Evolutionary conservation across 2,888 invertebrate genomes (phyloP).

Genomic region (Cosmia trapezina): DNA sequence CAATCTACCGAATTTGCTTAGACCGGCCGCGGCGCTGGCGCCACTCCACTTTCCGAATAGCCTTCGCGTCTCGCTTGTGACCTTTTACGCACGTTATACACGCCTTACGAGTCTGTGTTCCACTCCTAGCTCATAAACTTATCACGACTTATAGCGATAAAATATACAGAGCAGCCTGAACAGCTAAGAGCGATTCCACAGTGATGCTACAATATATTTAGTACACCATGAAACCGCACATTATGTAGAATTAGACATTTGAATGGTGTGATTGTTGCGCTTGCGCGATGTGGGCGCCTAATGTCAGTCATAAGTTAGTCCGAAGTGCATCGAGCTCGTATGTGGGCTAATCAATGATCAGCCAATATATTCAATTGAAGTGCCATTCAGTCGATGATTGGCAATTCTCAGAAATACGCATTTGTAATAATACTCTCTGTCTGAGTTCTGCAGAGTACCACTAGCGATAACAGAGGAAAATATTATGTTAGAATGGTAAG

Average conservation of each 20-base stretch:
- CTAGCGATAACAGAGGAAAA: conserved; percentile 31
- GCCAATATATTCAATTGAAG: conserved; percentile 66
- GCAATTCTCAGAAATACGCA: conserved; percentile 55
- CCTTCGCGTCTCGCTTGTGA: conserved; percentile 89
- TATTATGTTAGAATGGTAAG: conserved; percentile 10
- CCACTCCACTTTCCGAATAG: conserved; percentile 89
- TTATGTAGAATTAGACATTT: conserved; percentile 42
- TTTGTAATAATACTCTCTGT: conserved; percentile 49
- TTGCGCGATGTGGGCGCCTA: conserved; percentile 54
- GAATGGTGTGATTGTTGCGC: conserved; percentile 47
- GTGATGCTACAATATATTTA: conserved; percentile 35
- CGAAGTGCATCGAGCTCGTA: conserved; percentile 62
- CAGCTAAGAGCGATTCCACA: conserved; percentile 61
- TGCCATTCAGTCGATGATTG: conserved; percentile 54
- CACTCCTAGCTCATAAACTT: conserved; percentile 79
- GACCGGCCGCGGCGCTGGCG: conserved; percentile 81
- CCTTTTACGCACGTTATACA: conserved; percentile 86
- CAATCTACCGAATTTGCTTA: conserved; percentile 86
- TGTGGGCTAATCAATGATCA: conserved; percentile 66
- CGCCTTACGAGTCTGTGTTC: conserved; percentile 77
- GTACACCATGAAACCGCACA: conserved; percentile 29
- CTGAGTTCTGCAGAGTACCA: conserved; percentile 40
- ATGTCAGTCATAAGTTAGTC: conserved; percentile 57
- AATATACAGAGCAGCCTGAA: conserved; percentile 66
- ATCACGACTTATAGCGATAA: conserved; percentile 66